A percentile compares a stretch with the other conserved stretches of the same genome.
phyloP scores from a whole-genome alignment of 2,113 vertebrate genomes.

The Colossoma macropomum region DNA sequence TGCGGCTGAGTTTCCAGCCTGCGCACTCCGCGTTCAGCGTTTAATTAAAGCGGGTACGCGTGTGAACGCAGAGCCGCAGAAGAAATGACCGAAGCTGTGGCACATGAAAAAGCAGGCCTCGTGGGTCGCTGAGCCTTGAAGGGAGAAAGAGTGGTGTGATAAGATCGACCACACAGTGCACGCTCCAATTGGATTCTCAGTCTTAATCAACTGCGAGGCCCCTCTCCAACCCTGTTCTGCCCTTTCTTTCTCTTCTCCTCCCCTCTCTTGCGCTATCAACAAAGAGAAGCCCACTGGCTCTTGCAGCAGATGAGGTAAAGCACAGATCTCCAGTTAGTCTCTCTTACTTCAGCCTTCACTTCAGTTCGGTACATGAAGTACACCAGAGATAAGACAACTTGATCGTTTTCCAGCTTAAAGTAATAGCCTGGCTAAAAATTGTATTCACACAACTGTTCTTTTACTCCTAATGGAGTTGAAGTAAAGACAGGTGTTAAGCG shows the following conservation, averaged over 20 bases:
- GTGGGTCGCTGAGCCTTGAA: conserved; percentile 20
- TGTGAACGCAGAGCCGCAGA: neutral
- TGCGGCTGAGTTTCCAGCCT: neutral
- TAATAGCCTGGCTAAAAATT: neutral
- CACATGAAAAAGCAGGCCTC: conserved; percentile 23
- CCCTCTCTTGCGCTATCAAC: neutral
- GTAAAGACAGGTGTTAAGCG: neutral
- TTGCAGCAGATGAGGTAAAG: neutral
- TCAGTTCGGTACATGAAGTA: neutral
- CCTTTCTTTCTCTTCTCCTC: neutral
- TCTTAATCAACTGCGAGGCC: conserved; percentile 47
- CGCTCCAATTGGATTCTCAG: conserved; percentile 43
- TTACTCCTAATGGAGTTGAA: too few species aligned
- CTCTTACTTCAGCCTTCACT: conserved; percentile 9
- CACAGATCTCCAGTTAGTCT: neutral
- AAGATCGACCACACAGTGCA: conserved; percentile 14
- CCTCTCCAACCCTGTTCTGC: conserved; percentile 4
- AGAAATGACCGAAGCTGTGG: neutral
- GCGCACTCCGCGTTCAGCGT: conserved; percentile 10
- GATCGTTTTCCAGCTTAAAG: neutral
- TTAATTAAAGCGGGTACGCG: neutral
- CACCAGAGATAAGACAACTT: neutral
- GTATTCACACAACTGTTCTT: neutral
- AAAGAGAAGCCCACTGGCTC: neutral
- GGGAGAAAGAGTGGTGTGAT: conserved; percentile 6